Conservation (phyloP, 2,113 vertebrate species). For the Galemys pyrenaicus region DNA sequence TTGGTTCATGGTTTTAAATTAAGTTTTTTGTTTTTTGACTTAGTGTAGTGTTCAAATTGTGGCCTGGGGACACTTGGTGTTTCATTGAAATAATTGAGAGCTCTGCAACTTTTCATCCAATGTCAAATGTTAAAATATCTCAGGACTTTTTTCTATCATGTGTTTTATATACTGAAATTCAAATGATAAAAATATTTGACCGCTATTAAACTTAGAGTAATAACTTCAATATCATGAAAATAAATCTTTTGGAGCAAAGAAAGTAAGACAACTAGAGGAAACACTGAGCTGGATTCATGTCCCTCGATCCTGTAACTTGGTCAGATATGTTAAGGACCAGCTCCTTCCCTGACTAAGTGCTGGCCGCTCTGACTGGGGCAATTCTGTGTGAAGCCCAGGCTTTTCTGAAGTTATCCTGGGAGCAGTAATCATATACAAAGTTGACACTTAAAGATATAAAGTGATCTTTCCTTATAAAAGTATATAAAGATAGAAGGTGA, state of each 20-base stretch:
- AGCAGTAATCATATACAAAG: neutral
- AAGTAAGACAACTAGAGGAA: neutral
- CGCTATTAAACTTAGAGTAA: neutral
- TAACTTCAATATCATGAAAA: neutral
- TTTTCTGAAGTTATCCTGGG: constrained; percentile 29
- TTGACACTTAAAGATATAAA: neutral
- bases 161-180: constrained; percentile 17
- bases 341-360: no score
- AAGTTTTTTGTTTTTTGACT: neutral
- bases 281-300: neutral
- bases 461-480: neutral
- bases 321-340: neutral
- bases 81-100: neutral
- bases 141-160: neutral
- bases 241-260: constrained; percentile 49
- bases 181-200: constrained; percentile 12
- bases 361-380: neutral
- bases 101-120: neutral
- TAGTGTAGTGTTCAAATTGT: neutral
- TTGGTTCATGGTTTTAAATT: neutral
- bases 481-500: neutral
- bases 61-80: neutral
- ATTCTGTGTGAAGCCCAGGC: neutral
- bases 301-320: neutral
- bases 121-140: constrained; percentile 47